Percentiles rank a stretch among this genome's conserved stretches.
Evolutionary conservation across 2,797 vertebrate genomes (phyloP).

Genomic region (Neosilurus hyrtlii): DNA sequence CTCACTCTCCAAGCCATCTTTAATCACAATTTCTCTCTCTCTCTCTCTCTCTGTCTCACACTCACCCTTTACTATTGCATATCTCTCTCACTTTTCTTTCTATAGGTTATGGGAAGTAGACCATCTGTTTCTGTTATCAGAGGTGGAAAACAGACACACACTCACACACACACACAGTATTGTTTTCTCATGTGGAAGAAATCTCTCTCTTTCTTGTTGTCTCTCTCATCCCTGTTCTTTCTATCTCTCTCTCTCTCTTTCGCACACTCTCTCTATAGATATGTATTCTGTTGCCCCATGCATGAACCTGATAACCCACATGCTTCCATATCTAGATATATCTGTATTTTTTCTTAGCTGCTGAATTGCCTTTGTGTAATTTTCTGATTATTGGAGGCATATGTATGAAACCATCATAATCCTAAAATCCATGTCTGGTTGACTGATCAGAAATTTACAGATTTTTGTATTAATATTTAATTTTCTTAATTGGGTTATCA

Average conservation of each 20-base stretch:
- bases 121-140: slow-evolving; percentile 12
- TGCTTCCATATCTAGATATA: too few species aligned
- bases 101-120: background rate
- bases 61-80: background rate
- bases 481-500: too few species aligned
- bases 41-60: background rate
- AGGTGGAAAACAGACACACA: background rate
- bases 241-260: background rate
- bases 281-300: too few species aligned
- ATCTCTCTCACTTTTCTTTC: background rate
- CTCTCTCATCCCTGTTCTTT: background rate
- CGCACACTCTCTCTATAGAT: too few species aligned
- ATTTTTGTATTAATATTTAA: too few species aligned
- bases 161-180: slow-evolving; percentile 22
- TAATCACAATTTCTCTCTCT: slow-evolving; percentile 2
- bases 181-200: slow-evolving; percentile 40
- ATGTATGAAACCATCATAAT: too few species aligned
- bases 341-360: too few species aligned
- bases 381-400: too few species aligned
- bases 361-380: too few species aligned
- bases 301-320: too few species aligned
- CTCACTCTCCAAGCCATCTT: background rate
- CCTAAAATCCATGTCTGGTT: too few species aligned
- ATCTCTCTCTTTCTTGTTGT: background rate
- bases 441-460: too few species aligned